Base-by-base conservation (phyloP, 2,888 invertebrate species). In the Portevinia maculata region DNA sequence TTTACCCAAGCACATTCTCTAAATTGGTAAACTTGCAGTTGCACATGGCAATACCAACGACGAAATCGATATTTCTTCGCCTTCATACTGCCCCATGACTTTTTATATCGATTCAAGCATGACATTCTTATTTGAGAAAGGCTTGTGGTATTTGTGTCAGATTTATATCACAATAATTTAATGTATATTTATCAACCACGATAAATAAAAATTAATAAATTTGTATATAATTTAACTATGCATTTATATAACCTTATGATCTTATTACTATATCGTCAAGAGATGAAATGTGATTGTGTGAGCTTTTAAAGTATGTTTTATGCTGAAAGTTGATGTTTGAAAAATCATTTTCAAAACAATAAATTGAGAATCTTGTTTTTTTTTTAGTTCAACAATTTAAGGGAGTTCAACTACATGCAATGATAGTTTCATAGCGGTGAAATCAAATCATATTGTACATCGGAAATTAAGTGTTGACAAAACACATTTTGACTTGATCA, bases 161-260 rank as follows among this genome's bases (percentile, higher is more conserved):
- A 17, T 17, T 17, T 41, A n/a, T n/a, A n/a, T n/a, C n/a, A n/a
- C n/a, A n/a, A n/a, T n/a, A n/a, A n/a, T n/a, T n/a, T n/a, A n/a
- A n/a, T n/a, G n/a, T n/a, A n/a, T n/a, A n/a, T n/a, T n/a, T n/a
- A n/a, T n/a, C n/a, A n/a, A n/a, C n/a, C n/a, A n/a, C n/a, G n/a
- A n/a, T n/a, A n/a, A n/a, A n/a, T n/a, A n/a, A n/a, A 17, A 15
- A 37, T 9, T 28, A n/a, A 28, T n/a, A 34, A 57, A 39, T 11
- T 24, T 24, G 1, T 13, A 7, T 1, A 8, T 6, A 41, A 30
- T 41, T 32, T 5, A 50, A 39, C 6, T 17, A 75, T 75, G 75
- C 67, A 75, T 44, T 13, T 75, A 53, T 52, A 75, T 8, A 75
- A 67, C 19, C 52, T 75, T 15, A 75, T 67, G 19, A 59, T 59